A percentile compares a stretch with the other conserved stretches of the same genome.
Evolutionary conservation across 2,797 vertebrate genomes (phyloP).

Genomic region (Poeciliopsis turneri): DNA sequence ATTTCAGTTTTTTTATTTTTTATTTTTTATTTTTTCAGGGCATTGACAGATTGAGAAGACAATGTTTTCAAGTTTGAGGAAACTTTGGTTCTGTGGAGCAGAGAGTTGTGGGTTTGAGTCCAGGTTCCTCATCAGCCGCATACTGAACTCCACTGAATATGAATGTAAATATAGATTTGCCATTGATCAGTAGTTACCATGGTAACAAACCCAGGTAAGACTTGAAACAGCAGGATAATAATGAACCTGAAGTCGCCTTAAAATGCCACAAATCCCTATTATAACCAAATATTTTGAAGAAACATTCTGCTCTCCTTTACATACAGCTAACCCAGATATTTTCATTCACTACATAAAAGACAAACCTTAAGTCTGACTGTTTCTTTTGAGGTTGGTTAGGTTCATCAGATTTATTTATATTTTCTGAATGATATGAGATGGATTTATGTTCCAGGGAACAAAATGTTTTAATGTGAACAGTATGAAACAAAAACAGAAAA

Average conservation of each 20-base stretch:
- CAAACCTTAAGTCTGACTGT: neutral
- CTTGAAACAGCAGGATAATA: neutral
- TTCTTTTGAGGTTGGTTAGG: neutral
- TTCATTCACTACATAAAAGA: neutral
- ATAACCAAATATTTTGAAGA: neutral
- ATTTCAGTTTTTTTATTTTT: neutral
- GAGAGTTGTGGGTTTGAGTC: neutral
- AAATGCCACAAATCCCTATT: neutral
- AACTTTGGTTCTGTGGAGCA: neutral
- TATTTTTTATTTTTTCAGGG: neutral
- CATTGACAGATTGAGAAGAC: neutral
- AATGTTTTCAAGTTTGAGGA: neutral
- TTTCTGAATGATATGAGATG: neutral
- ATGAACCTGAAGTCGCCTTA: neutral
- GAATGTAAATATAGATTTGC: neutral
- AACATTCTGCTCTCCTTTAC: neutral
- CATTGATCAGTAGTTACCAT: neutral
- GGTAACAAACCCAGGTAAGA: neutral
- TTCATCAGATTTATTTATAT: neutral
- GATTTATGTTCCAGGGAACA: neutral
- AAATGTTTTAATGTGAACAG: neutral
- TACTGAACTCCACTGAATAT: neutral
- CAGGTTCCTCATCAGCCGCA: neutral
- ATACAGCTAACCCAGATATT: neutral
- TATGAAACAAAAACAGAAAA: neutral